Evolutionary conservation across 2,113 vertebrate species (phyloP), one percentile per base, ranked within the genome.

Genomic region (Rhodinocichla rosea): DNA sequence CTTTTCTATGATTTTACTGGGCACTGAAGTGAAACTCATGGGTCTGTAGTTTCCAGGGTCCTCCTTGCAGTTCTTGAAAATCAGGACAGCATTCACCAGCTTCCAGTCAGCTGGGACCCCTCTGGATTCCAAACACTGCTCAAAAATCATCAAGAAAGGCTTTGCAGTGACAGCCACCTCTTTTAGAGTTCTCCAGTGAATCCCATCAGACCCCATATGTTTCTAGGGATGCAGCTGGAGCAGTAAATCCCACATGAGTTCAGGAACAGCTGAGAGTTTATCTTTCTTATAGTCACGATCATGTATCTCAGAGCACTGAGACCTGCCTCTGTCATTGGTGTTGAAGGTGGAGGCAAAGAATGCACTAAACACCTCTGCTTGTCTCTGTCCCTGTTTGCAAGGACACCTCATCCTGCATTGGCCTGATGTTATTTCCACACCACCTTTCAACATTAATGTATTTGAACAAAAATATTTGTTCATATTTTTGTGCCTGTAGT

Each of bases 1-100:
- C 2, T 73, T 80, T 80, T 49, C 26, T 35, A 3, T 56, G 13
- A 42, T 35, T 80, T 73, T 73, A 23, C 18, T 32, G 44, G 35
- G 15, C 15, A 65, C 8, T 56, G 35, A 33, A 49, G 50, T 50
- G 32, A 50, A 5, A 64, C 42, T 37, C 8, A 13, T 1, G 5
- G 28, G 7, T 10, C 22, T 71, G 6, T 64, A 56, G 14, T 56
- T 88, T 80, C 14, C 21, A 57, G 35, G 27, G 15, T 65, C 32
- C 27, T 49, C 18, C 50, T 65, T 65, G 17, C 12, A 15, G 5
- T 64, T 64, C 26, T 65, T 73, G 27, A 50, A 81, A 80, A 57
- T 1, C 0, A 0, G 26, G 50, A 42, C 5, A 42, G 40, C 0
- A 0, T 59, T 81, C 39, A 32, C 33, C 32, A 65, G 21, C 32